A percentile compares a stretch with the other conserved stretches of the same genome.
These are phyloP conservation scores for Choristoneura rosaceana DNA, from an alignment of 2,888 invertebrate genomes.

Conservation along the genomic window DNA sequence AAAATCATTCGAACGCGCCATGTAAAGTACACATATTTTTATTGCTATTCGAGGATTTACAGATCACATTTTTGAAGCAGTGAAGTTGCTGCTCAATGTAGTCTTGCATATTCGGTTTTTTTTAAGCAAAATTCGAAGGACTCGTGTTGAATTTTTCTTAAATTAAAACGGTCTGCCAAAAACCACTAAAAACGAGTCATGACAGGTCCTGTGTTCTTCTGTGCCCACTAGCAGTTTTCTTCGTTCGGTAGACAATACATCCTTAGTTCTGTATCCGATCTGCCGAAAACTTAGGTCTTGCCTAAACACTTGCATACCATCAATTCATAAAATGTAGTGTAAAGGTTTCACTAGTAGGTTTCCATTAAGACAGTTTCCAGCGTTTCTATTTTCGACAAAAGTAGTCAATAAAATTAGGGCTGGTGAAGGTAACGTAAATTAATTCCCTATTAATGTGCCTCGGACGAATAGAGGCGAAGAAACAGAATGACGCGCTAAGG, in stretches of 20 bases:
- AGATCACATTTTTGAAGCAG: no score
- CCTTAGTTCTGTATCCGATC: not conserved
- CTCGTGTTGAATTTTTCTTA: no score
- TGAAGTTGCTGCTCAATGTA: no score
- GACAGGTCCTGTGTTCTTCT: no score
- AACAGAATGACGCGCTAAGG: slow-evolving; percentile 20
- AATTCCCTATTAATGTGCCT: slow-evolving; percentile 24
- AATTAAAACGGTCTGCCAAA: no score
- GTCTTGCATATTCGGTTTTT: no score
- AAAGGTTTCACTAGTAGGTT: no score
- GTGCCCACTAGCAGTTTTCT: no score
- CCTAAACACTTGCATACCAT: not conserved
- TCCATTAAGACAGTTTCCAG: not conserved
- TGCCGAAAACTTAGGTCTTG: not conserved
- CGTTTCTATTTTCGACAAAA: slow-evolving; percentile 3
- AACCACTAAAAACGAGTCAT: no score
- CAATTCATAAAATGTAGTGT: not conserved
- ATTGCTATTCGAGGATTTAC: no score
- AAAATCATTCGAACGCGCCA: slow-evolving; percentile 3
- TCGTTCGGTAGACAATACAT: not conserved
- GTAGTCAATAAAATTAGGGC: slow-evolving; percentile 23
- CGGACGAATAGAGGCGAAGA: slow-evolving; percentile 15
- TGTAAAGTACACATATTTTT: no score
- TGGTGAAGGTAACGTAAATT: slow-evolving; percentile 22
- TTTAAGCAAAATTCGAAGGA: no score